Conservation (phyloP, 2,888 invertebrate genomes). For the Craniophora ligustri region DNA sequence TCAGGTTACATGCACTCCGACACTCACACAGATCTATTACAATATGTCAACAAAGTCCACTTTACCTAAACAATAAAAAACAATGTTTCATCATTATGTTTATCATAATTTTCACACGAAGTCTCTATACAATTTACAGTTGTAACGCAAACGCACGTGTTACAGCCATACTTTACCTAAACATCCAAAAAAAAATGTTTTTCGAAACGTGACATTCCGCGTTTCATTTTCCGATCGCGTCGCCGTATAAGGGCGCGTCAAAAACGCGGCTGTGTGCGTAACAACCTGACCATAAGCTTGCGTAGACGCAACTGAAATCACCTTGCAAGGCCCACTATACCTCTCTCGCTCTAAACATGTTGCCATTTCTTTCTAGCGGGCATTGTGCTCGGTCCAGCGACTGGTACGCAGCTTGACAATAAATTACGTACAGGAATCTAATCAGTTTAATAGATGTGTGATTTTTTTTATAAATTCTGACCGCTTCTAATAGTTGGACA, state of each 20-base stretch:
- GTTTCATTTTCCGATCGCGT: conserved; percentile 73
- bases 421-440: conserved; percentile 88
- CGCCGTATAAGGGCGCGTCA: conserved; percentile 57
- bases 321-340: conserved; percentile 88
- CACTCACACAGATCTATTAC: conserved; percentile 52
- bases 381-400: conserved; percentile 82
- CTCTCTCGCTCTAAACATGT: conserved; percentile 77
- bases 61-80: conserved; percentile 50
- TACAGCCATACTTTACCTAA: conserved; percentile 53
- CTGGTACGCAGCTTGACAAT: conserved; percentile 80
- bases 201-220: conserved; percentile 56
- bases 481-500: conserved; percentile 22
- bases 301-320: conserved; percentile 88
- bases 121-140: conserved; percentile 37
- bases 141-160: conserved; percentile 44
- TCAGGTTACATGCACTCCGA: conserved; percentile 51
- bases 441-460: conserved; percentile 87
- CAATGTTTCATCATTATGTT: conserved; percentile 34
- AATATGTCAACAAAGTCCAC: conserved; percentile 56
- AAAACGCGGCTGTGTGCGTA: conserved; percentile 74
- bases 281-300: conserved; percentile 85
- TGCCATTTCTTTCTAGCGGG: conserved; percentile 79
- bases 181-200: conserved; percentile 50
- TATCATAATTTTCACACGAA: conserved; percentile 28
- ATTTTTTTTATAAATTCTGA: conserved; percentile 73